Evolutionary conservation across 2,113 vertebrate species (phyloP).

Genomic region (Pollachius pollachius): DNA sequence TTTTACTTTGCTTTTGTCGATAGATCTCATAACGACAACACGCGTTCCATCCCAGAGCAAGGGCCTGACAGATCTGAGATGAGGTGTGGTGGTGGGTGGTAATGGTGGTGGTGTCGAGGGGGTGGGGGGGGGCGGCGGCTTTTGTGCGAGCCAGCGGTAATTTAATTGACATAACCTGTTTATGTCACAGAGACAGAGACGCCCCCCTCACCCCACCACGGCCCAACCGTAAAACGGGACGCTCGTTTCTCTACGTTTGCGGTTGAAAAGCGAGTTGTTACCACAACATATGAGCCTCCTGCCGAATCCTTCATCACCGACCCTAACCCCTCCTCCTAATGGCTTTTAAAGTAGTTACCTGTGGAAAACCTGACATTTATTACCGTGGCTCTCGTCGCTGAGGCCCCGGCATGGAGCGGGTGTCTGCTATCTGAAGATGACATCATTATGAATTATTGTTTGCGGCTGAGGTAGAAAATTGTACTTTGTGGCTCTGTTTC

Average conservation of each 20-base stretch:
- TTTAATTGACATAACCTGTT: conserved; percentile 67
- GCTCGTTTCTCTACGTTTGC: conserved; percentile 39
- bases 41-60: neutral
- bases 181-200: conserved; percentile 80
- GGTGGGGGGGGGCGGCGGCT: neutral
- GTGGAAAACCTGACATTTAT: conserved; percentile 92
- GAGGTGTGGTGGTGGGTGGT: too few relatives aligned
- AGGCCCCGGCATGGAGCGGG: conserved; percentile 82
- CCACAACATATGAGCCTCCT: conserved; percentile 79
- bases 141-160: conserved; percentile 2
- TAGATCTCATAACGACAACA: neutral
- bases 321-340: conserved; percentile 76
- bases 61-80: neutral
- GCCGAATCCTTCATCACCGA: conserved; percentile 56
- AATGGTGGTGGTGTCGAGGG: too few relatives aligned
- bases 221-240: conserved; percentile 78
- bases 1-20: neutral
- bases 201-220: conserved; percentile 73
- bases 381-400: conserved; percentile 88
- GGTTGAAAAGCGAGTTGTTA: conserved; percentile 74
- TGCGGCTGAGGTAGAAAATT: conserved; percentile 98
- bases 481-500: conserved; percentile 95
- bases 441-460: conserved; percentile 99
- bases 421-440: conserved; percentile 91
- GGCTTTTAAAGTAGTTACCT: conserved; percentile 99